Percentiles rank a stretch among this genome's conserved stretches.
These are phyloP conservation scores for Tachysurus vachellii DNA, from an alignment of 2,113 vertebrate genomes.

Conservation along the genomic window DNA sequence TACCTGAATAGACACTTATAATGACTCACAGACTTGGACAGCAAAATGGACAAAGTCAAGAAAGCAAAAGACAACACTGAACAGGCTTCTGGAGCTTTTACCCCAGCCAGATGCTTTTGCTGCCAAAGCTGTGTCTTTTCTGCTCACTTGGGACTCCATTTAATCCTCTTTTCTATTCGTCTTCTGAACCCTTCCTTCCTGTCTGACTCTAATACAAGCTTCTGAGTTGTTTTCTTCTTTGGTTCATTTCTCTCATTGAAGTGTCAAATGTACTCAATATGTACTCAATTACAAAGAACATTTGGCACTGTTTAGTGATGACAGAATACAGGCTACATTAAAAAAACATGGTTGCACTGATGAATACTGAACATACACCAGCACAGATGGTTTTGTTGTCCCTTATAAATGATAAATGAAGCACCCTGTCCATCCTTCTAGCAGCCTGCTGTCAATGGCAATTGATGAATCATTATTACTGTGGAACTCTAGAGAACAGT, in stretches of 20 bases:
- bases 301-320: background rate
- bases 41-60: background rate
- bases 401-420: conserved; percentile 52
- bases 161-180: background rate
- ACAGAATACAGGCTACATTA: background rate
- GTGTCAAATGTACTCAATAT: background rate
- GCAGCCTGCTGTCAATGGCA: conserved; percentile 38
- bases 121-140: conserved; percentile 22
- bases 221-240: background rate
- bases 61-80: background rate
- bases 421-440: conserved; percentile 38
- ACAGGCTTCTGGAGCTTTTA: background rate
- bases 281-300: background rate
- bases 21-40: background rate
- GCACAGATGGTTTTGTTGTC: conserved; percentile 54
- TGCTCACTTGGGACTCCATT: background rate
- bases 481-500: background rate
- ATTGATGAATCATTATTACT: conserved; percentile 18
- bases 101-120: background rate
- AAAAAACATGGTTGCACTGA: too few relatives aligned
- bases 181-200: background rate
- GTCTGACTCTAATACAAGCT: background rate
- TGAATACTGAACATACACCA: conserved; percentile 27
- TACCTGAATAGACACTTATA: background rate
- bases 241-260: background rate